Evolutionary conservation across 2,113 vertebrate genomes (phyloP), one percentile per base, ranked within the genome.

Genomic region (Campylomormyrus tamandua): DNA sequence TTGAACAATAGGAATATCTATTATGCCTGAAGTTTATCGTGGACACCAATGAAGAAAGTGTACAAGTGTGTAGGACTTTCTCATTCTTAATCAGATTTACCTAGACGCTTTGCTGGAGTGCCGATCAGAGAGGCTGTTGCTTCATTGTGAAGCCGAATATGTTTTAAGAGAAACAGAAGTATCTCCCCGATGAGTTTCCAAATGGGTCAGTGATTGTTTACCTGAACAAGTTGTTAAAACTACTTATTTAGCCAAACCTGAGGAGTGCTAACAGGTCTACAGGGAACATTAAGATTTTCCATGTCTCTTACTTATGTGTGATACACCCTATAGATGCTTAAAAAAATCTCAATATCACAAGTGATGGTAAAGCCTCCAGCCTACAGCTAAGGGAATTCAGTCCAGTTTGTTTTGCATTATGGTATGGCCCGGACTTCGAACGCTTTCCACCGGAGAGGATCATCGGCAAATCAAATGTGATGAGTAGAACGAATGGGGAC

Each of bases 381-480:
- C 15, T 53, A 46, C 3, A 19, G 11, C n/a, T 48, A 53, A 53
- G 42, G 89, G 48, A 86, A 90, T 62, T 46, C 24, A 46, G 42
- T 85, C 84, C 42, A 42, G 39, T n/a, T 84, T 62, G 53, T 31
- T 50, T 89, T 89, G 13, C 24, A 89, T 83, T 50, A 39, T 35
- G 48, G 66, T 52, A 56, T 13, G 9, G 49, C 17, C 66, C 1
- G 1, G 15, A 53, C 31, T 80, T 77, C 0, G 27, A 80, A 48
- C 19, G 13, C 27, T 48, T 31, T 83, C 74, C 35, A 39, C 31
- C 4, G n/a, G 35, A 56, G 56, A 66, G 48, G 52, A 90, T 90
- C 87, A 89, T 31, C 27, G 87, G 90, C 31, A 62, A 91, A 88
- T 87, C 88, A 89, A 66, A 92, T 91, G 70, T 86, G 85, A 91